A percentile compares a stretch with the other conserved stretches of the same genome.
Evolutionary conservation across 2,888 invertebrate genomes (phyloP).

Genomic region (Liopterus haemorrhoidalis): DNA sequence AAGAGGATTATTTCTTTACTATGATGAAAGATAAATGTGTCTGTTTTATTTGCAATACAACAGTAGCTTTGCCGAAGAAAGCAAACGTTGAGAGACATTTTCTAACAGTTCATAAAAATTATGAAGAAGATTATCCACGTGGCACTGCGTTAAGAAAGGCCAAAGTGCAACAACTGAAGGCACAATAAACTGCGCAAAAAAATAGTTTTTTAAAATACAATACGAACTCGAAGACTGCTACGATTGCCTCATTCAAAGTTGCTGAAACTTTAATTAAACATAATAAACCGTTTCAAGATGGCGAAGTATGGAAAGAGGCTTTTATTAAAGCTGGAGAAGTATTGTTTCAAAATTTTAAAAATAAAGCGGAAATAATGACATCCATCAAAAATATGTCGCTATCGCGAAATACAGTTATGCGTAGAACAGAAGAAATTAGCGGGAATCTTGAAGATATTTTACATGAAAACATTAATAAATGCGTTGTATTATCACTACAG

Average conservation of each 20-base stretch:
- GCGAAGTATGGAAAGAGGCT: slow-evolving; percentile 27
- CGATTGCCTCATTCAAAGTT: slow-evolving; percentile 9
- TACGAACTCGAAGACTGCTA: slow-evolving; percentile 4
- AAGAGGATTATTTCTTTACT: slow-evolving; percentile 15
- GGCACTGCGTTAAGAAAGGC: slow-evolving; percentile 1
- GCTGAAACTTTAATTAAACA: slow-evolving; percentile 2
- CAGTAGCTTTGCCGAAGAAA: slow-evolving; percentile 16
- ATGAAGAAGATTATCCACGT: slow-evolving; percentile 1
- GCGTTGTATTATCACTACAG: slow-evolving; percentile 24
- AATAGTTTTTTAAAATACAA: neutral
- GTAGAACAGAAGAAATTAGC: slow-evolving; percentile 7
- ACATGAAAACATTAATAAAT: slow-evolving; percentile 22
- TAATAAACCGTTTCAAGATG: slow-evolving; percentile 26
- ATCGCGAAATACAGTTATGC: slow-evolving; percentile 12
- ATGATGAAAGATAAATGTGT: slow-evolving; percentile 18
- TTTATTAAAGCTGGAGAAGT: slow-evolving; percentile 24
- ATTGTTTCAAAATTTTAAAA: slow-evolving; percentile 21
- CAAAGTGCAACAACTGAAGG: slow-evolving; percentile 3
- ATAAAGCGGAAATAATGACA: slow-evolving; percentile 9
- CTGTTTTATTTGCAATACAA: slow-evolving; percentile 12
- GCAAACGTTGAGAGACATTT: slow-evolving; percentile 14
- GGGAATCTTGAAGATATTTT: slow-evolving; percentile 19
- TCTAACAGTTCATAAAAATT: slow-evolving; percentile 6
- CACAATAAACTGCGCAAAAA: slow-evolving; percentile 1
- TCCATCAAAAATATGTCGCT: slow-evolving; percentile 7